Base-by-base conservation (phyloP, 2,113 vertebrate genomes). In the Anguilla japonica region DNA sequence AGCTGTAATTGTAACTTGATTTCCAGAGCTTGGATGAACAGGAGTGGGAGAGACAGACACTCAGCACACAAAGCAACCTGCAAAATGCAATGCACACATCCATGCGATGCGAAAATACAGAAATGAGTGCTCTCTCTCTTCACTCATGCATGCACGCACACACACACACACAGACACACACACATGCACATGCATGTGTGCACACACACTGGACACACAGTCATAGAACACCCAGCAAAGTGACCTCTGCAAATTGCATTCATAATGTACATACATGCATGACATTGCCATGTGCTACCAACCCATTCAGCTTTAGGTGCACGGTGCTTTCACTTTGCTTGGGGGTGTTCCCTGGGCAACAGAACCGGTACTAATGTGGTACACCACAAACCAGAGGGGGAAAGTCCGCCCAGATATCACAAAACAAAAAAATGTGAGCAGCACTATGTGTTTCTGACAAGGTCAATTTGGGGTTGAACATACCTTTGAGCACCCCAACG, bases 121-220 rank as follows among this genome's bases (percentile, higher is more conserved):
- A 86, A 13, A 41, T n/a, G 6, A 14, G 53, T 1, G 50, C 50
- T 53, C 13, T 53, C 50, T 11, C 50, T 53, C 50, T 53, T 53
- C 50, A 13, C 50, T 53, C 43, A 78, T 39, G 53, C 56, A 84
- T 18, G 18, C 71, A 83, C 57, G 41, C 50, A 39, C 50, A 81
- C 78, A 57, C 29, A 78, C 63, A 53, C 84, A 29, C 39, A 50
- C 60, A n/a, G n/a, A 81, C 46, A 81, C 84, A 85, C 85, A 87
- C 14, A 41, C 41, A 81, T 26, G 81, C 40, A 53, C 41, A 39
- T 34, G 67, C 43, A 79, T n/a, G 16, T 18, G 40, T 46, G 18
- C 63, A 57, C 53, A 34, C 57, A 75, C 80, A 75, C 85, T 1
- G 3, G 2, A 26, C 18, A 22, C 4, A 67, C 60, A 67, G 71